Percentiles rank a stretch among this genome's conserved stretches.
These are phyloP conservation scores for Scarus forsteni DNA, from an alignment of 2,797 vertebrate species.

Conservation along the genomic window DNA sequence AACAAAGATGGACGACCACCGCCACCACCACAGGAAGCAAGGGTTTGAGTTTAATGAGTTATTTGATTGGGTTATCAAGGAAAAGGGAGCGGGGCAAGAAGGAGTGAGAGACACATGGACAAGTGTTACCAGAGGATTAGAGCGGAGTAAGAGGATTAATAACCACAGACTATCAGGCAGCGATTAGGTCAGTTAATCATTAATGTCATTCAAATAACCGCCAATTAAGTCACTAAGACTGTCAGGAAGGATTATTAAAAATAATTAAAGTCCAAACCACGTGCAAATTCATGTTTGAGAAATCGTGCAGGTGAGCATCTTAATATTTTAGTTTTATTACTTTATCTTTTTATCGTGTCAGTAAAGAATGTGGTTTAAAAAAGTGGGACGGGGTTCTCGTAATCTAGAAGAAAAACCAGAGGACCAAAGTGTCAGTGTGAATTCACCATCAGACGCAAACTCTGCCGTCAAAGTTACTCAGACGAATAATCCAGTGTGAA, in stretches of 20 bases:
- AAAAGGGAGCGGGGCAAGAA: conserved; percentile 33
- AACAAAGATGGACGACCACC: conserved; percentile 62
- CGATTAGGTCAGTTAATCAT: conserved; percentile 15
- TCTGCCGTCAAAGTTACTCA: too few species aligned
- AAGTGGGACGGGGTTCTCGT: conserved; percentile 39
- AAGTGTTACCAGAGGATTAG: conserved; percentile 35
- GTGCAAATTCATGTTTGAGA: neutral
- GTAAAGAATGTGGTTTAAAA: conserved; percentile 35
- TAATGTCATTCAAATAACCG: conserved; percentile 5
- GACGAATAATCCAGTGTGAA: too few species aligned
- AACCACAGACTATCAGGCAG: neutral
- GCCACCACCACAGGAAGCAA: conserved; percentile 38
- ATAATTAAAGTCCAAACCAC: conserved; percentile 10
- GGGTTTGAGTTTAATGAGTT: conserved; percentile 26
- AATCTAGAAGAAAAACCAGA: conserved; percentile 52
- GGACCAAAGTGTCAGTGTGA: conserved; percentile 20
- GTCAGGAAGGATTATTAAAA: neutral
- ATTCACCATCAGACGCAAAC: neutral
- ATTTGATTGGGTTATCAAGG: conserved; percentile 66
- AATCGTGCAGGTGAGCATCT: conserved; percentile 8
- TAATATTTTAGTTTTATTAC: neutral
- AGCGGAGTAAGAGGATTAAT: conserved; percentile 18
- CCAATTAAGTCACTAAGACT: neutral
- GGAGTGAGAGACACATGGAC: conserved; percentile 54
- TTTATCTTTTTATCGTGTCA: neutral